These are phyloP conservation scores for Eupleurogrammus muticus DNA, from an alignment of 2,797 vertebrate genomes.

Conservation along the genomic window DNA sequence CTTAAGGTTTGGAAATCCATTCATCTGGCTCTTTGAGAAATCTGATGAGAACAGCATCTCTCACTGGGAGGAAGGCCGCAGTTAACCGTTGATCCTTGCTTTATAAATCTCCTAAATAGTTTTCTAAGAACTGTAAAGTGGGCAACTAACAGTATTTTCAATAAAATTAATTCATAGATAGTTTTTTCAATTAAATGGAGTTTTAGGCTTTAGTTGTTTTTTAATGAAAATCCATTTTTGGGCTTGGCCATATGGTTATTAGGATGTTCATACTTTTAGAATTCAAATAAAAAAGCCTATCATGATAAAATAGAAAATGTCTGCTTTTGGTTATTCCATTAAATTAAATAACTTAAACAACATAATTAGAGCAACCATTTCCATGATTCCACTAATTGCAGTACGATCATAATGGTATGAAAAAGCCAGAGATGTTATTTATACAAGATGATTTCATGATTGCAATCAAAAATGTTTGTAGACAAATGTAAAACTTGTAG, in stretches of 20 bases:
- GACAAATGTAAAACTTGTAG: no score
- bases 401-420: not conserved
- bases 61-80: slow-evolving; percentile 1
- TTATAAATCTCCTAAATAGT: not conserved
- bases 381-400: not conserved
- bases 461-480: no score
- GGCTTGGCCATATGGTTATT: not conserved
- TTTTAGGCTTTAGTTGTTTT: no score
- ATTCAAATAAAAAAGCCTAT: not conserved
- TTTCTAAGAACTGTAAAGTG: slow-evolving; percentile 1
- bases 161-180: not conserved
- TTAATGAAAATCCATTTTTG: not conserved
- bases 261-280: not conserved
- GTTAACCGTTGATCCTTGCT: slow-evolving; percentile 4
- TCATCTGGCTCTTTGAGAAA: slow-evolving; percentile 26
- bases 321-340: slow-evolving; percentile 1
- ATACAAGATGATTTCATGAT: no score
- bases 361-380: not conserved
- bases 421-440: slow-evolving; percentile 2
- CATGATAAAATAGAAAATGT: not conserved
- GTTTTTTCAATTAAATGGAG: not conserved
- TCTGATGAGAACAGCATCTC: not conserved
- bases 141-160: not conserved
- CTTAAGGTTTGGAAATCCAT: slow-evolving; percentile 7
- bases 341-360: slow-evolving; percentile 5